These are phyloP conservation scores for Ooceraea biroi DNA, from an alignment of 1,140 invertebrate genomes.

Conservation along the genomic window DNA sequence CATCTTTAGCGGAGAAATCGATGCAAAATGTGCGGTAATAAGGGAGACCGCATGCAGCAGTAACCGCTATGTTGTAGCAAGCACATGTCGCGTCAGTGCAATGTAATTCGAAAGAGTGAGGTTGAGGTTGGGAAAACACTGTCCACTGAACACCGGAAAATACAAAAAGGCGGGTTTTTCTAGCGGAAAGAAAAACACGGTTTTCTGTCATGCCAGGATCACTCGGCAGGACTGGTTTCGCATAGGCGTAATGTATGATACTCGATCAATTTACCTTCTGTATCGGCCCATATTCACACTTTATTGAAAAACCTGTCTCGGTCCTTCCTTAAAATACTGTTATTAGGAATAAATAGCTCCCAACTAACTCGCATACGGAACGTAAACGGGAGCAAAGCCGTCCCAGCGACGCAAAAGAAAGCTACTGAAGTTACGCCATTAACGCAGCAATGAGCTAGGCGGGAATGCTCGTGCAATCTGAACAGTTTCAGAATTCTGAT, in stretches of 20 bases:
- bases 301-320: neutral
- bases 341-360: neutral
- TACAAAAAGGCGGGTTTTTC: neutral
- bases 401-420: constrained; percentile 50
- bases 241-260: neutral
- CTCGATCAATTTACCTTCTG: constrained; percentile 70
- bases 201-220: neutral
- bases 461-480: neutral
- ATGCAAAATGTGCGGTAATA: neutral
- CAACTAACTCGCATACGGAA: neutral
- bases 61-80: neutral
- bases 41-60: too few relatives aligned
- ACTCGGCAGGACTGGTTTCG: neutral
- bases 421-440: constrained; percentile 44
- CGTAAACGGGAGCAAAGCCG: constrained; percentile 15
- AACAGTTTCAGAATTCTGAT: too few relatives aligned
- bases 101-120: neutral
- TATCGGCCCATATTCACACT: constrained; percentile 75
- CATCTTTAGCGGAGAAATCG: neutral
- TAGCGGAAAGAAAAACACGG: neutral
- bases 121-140: neutral
- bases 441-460: neutral
- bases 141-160: too few relatives aligned
- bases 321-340: constrained; percentile 3
- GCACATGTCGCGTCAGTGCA: too few relatives aligned